phyloP scores from a whole-genome alignment of 2,888 invertebrate species.

The Callosobruchus maculatus region DNA sequence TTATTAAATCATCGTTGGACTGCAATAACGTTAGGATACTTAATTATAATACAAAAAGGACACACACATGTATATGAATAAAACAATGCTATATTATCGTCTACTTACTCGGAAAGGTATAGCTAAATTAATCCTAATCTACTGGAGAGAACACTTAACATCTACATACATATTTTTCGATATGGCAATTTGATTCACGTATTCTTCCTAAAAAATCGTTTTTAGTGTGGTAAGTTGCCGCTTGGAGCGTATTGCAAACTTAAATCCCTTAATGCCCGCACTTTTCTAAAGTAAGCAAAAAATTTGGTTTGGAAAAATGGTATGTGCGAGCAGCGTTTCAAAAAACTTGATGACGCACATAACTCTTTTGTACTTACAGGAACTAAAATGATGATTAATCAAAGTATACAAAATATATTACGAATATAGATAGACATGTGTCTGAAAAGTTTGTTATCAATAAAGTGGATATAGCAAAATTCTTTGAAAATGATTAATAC shows the following conservation, averaged over 20 bases:
- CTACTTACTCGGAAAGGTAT: too few relatives aligned
- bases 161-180: background rate
- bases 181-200: conserved; percentile 19
- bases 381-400: conserved; percentile 10
- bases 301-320: conserved; percentile 10
- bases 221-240: conserved; percentile 46
- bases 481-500: too few relatives aligned
- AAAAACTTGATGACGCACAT: conserved; percentile 10
- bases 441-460: background rate
- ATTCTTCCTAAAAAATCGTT: conserved; percentile 18
- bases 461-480: too few relatives aligned
- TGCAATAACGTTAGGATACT: too few relatives aligned
- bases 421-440: background rate
- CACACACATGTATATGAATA: too few relatives aligned
- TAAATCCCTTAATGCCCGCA: conserved; percentile 46
- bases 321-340: conserved; percentile 17
- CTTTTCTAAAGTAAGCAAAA: conserved; percentile 26
- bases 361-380: conserved; percentile 3
- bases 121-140: background rate
- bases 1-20: too few relatives aligned
- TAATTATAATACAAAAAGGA: too few relatives aligned
- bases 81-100: too few relatives aligned
- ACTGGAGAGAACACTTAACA: background rate
- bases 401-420: background rate
- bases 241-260: conserved; percentile 51